Evolutionary conservation across 2,113 vertebrate species (phyloP), one percentile per base, ranked within the genome.

Genomic region (Vulpes vulpes): DNA sequence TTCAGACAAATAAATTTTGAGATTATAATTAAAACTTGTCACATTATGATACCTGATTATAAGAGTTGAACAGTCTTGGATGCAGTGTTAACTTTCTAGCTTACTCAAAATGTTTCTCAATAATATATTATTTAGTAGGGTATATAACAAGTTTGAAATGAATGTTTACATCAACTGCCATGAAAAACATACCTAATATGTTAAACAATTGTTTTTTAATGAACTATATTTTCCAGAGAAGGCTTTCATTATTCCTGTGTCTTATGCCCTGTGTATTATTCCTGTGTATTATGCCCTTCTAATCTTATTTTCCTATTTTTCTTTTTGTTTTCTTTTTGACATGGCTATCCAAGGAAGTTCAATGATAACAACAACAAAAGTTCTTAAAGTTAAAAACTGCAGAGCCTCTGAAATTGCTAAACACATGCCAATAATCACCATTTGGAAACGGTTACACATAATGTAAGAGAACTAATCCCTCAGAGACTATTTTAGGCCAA

Each of bases 381-480:
- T 78, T 87, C 76, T 92, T 90, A 57, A 82, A 95, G 69, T 15
- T 90, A 78, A 86, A 86, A 93, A 76, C 16, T 20, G n/a, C 3
- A 59, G 16, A 94, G 23, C 11, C 86, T 71, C 88, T 80, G 69
- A 95, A 88, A 60, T 20, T 84, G 35, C 16, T 74, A 91, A 95
- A 93, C 20, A 64, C 27, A 67, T 65, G 87, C 69, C 64, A 95
- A 76, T 91, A 91, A 80, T 91, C 59, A 67, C 32, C 27, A 94
- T 87, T 76, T 87, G 86, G 62, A 97, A 94, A 93, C 43, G 43
- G 19, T 92, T 79, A 79, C 27, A 80, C 12, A 55, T 93, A 62
- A 25, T 88, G 16, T 88, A 91, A 95, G 27, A 91, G 43, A 73
- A 74, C 76, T 53, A 93, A 97, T 74, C 51, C n/a, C 30, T 97